Evolutionary conservation across 2,113 vertebrate species (phyloP), one percentile per base, ranked within the genome.

Genomic region (Brienomyrus longianalis): DNA sequence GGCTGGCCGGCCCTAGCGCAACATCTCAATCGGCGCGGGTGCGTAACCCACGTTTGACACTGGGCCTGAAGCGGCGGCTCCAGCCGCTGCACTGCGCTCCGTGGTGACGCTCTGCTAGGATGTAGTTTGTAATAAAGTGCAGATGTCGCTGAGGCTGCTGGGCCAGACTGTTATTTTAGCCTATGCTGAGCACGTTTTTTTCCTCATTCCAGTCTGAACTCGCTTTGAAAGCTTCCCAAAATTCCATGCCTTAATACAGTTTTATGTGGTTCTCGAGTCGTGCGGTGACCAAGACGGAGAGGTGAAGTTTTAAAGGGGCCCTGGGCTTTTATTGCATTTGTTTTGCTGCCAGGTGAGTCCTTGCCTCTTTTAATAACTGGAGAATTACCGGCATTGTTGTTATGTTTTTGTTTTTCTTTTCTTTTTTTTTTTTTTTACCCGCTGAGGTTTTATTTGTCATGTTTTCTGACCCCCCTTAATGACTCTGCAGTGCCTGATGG

Each of bases 91-190:
- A 0, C 95, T 96, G 95, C 96, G 96, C 96, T 95, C 94, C 94
- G 94, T 95, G 87, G 94, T 94, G 93, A 95, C 96, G 96, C 96
- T 96, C 51, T 91, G 91, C 93, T 93, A 95, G 96, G 96, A 97
- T 97, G 97, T 96, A 96, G 95, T 95, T 96, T 94, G 96, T 97
- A 97, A 98, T 97, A 97, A 96, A 96, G 96, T 95, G 94, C 97
- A 98, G 96, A 96, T 97, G 97, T 95, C 95, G 93, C 47, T 70
- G 94, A 93, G 94, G 94, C 95, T 93, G 94, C 94, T 95, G 91
- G 86, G 94, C 95, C 96, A 97, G 96, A 97, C 96, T 97, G 96
- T 97, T 98, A 96, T 96, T 97, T 95, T 97, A 97, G 97, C 96
- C 97, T 97, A 95, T 95, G 94, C 96, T 94, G 92, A 95, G 95